Base-by-base conservation (phyloP, 1,140 invertebrate species). In the Zaprionus africanus region DNA sequence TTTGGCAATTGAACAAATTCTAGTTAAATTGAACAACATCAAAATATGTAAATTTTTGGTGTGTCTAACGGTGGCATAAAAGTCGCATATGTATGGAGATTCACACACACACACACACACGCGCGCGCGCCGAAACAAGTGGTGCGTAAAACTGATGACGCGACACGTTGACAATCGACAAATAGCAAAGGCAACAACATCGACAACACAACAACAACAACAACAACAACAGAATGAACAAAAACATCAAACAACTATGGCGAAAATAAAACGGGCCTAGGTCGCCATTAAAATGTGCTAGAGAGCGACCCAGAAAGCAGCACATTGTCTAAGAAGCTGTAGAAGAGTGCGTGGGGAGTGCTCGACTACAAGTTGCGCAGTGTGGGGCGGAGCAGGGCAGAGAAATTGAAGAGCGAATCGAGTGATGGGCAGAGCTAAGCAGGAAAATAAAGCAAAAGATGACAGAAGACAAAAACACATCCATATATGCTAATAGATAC, bases 61-160 rank as follows among this genome's bases (percentile, higher is more conserved):
- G 63, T 69, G 38, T 17, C 38, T 68, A 71, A 79, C 49, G 34
- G 34, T 59, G 51, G 34, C 59, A 57, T 63, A 63, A 62, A 69
- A 62, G 59, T 58, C 28, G 43, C 61, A 66, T 59, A 36, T 68
- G 46, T 53, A 51, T 38, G 11, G 5, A 68, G 26, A 54, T 22
- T 61, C 26, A 65, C 19, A 43, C 28, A 63, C 28, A 34, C 31
- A 43, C 38, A 62, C 12, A 62, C 31, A 53, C 34, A 31, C 38
- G n/a, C 28, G 15, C 41, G 41, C 24, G 31, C 22, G 54, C 34
- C 54, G 15, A 26, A 67, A 64, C 78, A 84, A 84, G 78, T 84
- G 81, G 81, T 78, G 81, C 81, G 81, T 84, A 84, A 84, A 84
- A 84, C 78, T 84, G 81, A 84, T 84, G 81, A 84, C 81, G 76